A percentile compares a stretch with the other conserved stretches of the same genome.
Evolutionary conservation across 2,888 invertebrate genomes (phyloP).

Genomic region (Drosophila cyrtoloma): DNA sequence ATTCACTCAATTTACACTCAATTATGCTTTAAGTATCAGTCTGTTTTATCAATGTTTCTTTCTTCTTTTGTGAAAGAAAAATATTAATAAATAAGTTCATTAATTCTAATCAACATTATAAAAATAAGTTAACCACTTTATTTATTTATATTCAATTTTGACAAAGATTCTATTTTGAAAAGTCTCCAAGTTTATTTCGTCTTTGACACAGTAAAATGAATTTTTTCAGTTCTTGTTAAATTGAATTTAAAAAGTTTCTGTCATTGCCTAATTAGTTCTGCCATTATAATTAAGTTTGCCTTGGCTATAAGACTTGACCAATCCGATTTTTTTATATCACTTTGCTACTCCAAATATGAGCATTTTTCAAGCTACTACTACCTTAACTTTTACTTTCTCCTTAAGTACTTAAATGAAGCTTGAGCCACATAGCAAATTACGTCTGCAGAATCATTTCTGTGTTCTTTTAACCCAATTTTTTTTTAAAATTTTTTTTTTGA

Average conservation of each 20-base stretch:
- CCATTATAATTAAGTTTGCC: slow-evolving; percentile 6
- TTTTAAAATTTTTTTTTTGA: background rate
- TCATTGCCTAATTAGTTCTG: background rate
- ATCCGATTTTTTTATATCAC: slow-evolving; percentile 10
- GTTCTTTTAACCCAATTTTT: slow-evolving; percentile 48
- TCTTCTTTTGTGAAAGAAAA: background rate
- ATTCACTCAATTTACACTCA: too few relatives aligned
- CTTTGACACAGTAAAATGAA: background rate
- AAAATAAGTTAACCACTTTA: background rate
- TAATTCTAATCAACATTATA: background rate
- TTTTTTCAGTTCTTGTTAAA: background rate
- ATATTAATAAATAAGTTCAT: background rate
- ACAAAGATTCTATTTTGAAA: background rate
- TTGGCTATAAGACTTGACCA: slow-evolving; percentile 7
- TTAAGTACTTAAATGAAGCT: slow-evolving; percentile 36
- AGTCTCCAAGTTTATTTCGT: background rate
- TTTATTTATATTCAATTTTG: background rate
- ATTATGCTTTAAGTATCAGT: background rate
- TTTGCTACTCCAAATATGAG: slow-evolving; percentile 19
- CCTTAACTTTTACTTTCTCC: slow-evolving; percentile 57
- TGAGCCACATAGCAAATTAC: slow-evolving; percentile 51
- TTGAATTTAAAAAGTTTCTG: slow-evolving; percentile 1
- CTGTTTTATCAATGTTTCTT: background rate
- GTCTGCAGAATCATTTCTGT: slow-evolving; percentile 37
- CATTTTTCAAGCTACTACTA: slow-evolving; percentile 46